Evolutionary conservation across 1,140 invertebrate species (phyloP).

Genomic region (Plectus sambesii): DNA sequence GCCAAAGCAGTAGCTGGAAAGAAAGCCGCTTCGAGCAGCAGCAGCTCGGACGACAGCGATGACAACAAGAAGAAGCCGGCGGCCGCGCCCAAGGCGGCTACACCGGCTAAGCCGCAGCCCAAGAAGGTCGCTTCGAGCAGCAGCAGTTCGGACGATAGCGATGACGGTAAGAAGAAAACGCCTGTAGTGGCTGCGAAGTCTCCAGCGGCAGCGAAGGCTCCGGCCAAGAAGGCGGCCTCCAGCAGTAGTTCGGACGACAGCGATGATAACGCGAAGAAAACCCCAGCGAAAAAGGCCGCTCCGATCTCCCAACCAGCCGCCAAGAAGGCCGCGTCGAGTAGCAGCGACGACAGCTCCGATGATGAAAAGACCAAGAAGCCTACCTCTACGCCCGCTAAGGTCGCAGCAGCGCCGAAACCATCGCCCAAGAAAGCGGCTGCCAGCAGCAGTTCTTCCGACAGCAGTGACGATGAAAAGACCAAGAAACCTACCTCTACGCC

Average conservation of each 20-base stretch:
- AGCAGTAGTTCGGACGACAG: constrained; percentile 21
- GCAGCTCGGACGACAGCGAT: too few species aligned
- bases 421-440: constrained; percentile 4
- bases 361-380: constrained; percentile 4
- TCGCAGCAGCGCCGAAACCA: neutral
- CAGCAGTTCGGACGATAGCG: too few species aligned
- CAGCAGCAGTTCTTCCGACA: neutral
- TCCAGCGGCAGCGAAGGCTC: neutral
- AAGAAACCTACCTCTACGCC: constrained; percentile 3
- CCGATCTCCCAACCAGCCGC: too few species aligned
- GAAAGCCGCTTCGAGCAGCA: neutral
- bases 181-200: neutral
- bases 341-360: constrained; percentile 3
- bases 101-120: neutral
- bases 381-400: neutral
- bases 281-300: constrained; percentile 5
- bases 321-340: neutral
- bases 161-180: constrained; percentile 7
- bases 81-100: too few species aligned
- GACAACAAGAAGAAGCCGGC: too few species aligned
- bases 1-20: constrained; percentile 10
- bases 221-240: constrained; percentile 15
- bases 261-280: constrained; percentile 9
- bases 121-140: neutral
- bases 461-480: neutral